Evolutionary conservation across 23 tunicate species (phyloP), one percentile per base, ranked within the genome.

Genomic region (Halocynthia roretzi): DNA sequence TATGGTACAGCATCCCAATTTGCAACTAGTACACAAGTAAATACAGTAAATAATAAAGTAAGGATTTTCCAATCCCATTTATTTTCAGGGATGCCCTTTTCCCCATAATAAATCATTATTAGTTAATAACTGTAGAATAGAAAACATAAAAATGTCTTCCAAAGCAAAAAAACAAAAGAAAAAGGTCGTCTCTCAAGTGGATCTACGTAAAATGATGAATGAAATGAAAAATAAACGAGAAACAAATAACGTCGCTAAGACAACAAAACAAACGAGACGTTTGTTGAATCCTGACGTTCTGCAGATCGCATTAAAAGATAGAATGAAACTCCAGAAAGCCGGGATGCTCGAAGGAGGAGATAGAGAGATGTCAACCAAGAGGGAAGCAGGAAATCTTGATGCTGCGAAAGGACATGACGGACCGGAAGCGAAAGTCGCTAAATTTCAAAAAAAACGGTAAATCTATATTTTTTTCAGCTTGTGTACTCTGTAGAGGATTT

Each of bases 181-280:
- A 48, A 74, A 74, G 56, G 56, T 54, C 64, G 86, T 87, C 11
- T 87, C 93, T 14, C 93, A 87, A 76, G 63, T 72, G 62, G 93
- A 87, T 77, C 71, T 87, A 14, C 75, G 93, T 17, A 87, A 87
- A 71, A 87, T 87, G 86, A 87, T 87, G 93, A 81, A 87, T 63
- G 83, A 87, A 10, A 87, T 87, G 93, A 87, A 87, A 62, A 68
- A 54, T 14, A 87, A 87, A 77, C 61, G 80, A 20, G 54, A 8
- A 7, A 54, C 31, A 14, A 19, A 53, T 50, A 53, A 15, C 63
- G 22, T 48, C 9, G 0, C 10, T 0, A 18, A 61, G 10, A 50
- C 62, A 19, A n/a, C 71, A 17, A 62, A 62, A n/a, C 31, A 22
- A 19, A 68, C 50, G 9, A 53, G 57, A 10, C 54, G 31, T 8